Evolutionary conservation across 2,888 invertebrate species (phyloP), one percentile per base, ranked within the genome.

Genomic region (Eupithecia vulgata): DNA sequence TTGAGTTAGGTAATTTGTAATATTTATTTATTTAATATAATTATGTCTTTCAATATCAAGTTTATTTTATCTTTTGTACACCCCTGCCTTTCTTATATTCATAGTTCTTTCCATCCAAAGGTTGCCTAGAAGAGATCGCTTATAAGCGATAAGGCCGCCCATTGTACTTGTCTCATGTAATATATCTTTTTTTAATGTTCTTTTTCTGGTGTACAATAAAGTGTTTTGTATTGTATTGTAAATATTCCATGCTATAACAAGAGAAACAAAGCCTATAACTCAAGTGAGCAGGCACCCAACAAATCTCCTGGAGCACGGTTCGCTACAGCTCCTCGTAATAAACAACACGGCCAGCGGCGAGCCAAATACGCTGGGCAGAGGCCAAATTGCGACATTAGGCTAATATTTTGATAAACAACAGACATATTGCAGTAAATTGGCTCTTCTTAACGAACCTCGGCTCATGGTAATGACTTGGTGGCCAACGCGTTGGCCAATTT

Each of bases 351-450:
- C 75, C 73, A 74, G 73, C 76, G 74, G 72, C 78, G 82, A 81
- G 83, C 86, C 85, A 86, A 86, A 85, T 82, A 80, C 78, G 79
- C 81, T 90, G 89, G 87, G 81, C 75, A 70, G 66, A 65, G 61
- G 87, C 89, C 89, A 89, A 89, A 89, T 87, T 83, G 85, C 81
- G 78, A 78, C 83, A 88, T 88, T 87, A 86, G 75, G 82, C 83
- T 88, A 87, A 88, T 88, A 88, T 88, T 84, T 88, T 85, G 87
- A 89, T 85, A 84, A 84, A 81, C 71, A 74, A 69, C 71, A 67
- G 52, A 57, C 57, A 71, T 62, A 75, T 72, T 67, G 61, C 45
- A 64, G 62, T 67, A 65, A 69, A 62, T 66, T 48, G 71, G 65
- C 61, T 48, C 48, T 68, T 68, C 65, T 66, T 69, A 69, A 73